phyloP scores from a whole-genome alignment of 2,113 vertebrate species.

The Chascanopsetta lugubris region DNA sequence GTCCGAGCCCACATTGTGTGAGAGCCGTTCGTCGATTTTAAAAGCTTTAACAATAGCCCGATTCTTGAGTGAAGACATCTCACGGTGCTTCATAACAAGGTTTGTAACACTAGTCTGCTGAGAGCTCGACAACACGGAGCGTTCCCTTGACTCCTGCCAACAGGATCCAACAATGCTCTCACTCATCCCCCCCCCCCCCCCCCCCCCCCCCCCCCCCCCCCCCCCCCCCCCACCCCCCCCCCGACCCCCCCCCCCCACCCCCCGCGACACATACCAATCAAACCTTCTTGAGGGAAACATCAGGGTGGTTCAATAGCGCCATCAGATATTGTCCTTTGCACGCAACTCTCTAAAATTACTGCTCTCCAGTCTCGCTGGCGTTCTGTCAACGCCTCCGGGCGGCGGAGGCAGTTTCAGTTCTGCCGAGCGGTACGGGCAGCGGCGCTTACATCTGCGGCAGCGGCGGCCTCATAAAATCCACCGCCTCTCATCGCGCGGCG shows the following conservation, averaged over 20 bases:
- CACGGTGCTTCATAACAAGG: slow-evolving; percentile 6
- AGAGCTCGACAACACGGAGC: slow-evolving; percentile 23
- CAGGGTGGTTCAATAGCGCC: slow-evolving; percentile 44
- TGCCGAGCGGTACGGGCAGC: slow-evolving; percentile 15
- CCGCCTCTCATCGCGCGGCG: slow-evolving; percentile 36
- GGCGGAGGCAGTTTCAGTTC: slow-evolving; percentile 40
- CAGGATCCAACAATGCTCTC: slow-evolving; percentile 50
- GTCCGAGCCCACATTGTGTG: slow-evolving; percentile 48
- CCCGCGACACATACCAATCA: slow-evolving; percentile 58
- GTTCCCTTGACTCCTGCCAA: slow-evolving; percentile 39
- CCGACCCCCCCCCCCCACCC: too few species aligned
- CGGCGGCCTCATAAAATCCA: slow-evolving; percentile 31
- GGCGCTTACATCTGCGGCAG: slow-evolving; percentile 31
- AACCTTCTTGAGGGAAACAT: slow-evolving; percentile 58
- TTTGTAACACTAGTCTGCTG: slow-evolving; percentile 43
- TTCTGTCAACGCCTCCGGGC: slow-evolving; percentile 56
- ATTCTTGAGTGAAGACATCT: slow-evolving; percentile 37
- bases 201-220: slow-evolving; percentile 37
- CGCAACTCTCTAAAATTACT: slow-evolving; percentile 65
- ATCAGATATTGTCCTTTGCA: slow-evolving; percentile 60
- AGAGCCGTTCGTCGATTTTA: slow-evolving; percentile 40
- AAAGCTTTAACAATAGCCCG: slow-evolving; percentile 19
- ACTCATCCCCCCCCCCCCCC: slow-evolving; percentile 42
- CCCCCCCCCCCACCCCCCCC: slow-evolving; percentile 23
- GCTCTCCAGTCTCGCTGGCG: slow-evolving; percentile 36